Evolutionary conservation across 2,888 invertebrate genomes (phyloP), one percentile per base, ranked within the genome.

Genomic region (Eulithis prunata): DNA sequence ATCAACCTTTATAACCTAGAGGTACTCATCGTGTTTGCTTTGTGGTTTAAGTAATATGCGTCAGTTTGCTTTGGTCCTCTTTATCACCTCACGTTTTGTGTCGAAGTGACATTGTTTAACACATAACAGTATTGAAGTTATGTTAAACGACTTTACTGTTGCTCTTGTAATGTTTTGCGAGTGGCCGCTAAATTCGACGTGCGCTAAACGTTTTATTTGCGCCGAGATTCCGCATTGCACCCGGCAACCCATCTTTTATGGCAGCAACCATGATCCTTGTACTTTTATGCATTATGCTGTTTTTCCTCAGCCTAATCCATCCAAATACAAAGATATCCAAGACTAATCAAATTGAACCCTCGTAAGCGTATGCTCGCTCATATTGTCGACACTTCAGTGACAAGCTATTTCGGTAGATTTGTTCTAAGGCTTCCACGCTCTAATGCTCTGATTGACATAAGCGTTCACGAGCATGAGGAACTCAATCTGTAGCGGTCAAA

Each of bases 121-220:
- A 70, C 83, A 77, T 82, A 86, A 83, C 86, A 79, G 82, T 81
- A 83, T 81, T 80, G 84, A 80, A 78, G 76, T 73, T 71, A 77
- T 78, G 85, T 82, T 87, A 86, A 89, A 82, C 77, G 78, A 76
- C 77, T 81, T 82, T 85, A 87, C 85, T 75, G 88, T 86, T 80
- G 76, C 70, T 73, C 70, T 71, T 66, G 76, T 73, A 76, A 80
- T 69, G 70, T 76, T 90, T 91, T 82, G 86, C 89, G 80, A 72
- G 74, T 75, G 78, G 75, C 75, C 78, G 89, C 86, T 86, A 90
- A 89, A 85, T 85, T 76, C 80, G 82, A 79, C 82, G 74, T 66
- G 71, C 62, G 79, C 80, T 86, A 86, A 87, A 82, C 78, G 78
- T 76, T 80, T 82, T 84, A 82, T 86, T 85, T 85, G 78, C 78